Evolutionary conservation across 1,140 invertebrate genomes (phyloP).

Genomic region (Cydia fagiglandana): DNA sequence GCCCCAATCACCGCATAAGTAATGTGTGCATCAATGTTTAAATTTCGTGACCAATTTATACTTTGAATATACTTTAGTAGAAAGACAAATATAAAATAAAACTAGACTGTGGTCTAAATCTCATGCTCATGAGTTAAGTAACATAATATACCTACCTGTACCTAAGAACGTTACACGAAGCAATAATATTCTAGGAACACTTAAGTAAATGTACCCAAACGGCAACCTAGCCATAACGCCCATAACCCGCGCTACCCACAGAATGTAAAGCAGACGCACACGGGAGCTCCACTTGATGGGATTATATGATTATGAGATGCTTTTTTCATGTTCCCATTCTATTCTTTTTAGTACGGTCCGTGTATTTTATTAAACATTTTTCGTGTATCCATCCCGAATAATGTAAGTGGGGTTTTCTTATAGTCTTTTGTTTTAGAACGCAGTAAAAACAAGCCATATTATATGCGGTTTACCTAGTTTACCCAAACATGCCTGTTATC

Average conservation of each 20-base stretch:
- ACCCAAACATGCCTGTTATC: neutral
- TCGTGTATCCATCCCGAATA: constrained; percentile 28
- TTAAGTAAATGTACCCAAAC: constrained; percentile 38
- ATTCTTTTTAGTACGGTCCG: constrained; percentile 52
- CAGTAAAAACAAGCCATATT: constrained; percentile 6
- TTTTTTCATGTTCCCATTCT: constrained; percentile 58
- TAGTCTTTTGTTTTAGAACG: constrained; percentile 25
- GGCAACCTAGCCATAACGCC: constrained; percentile 22
- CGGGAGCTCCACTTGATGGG: constrained; percentile 51
- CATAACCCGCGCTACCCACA: constrained; percentile 22
- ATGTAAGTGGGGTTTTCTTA: constrained; percentile 12
- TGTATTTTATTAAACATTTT: constrained; percentile 48
- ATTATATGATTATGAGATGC: constrained; percentile 57
- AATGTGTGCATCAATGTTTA: too few species aligned
- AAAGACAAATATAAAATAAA: too few species aligned
- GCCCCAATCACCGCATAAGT: too few species aligned
- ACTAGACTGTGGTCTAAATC: neutral
- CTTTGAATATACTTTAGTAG: too few species aligned
- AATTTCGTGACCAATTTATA: too few species aligned
- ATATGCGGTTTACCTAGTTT: neutral
- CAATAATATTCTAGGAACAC: constrained; percentile 28
- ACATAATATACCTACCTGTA: neutral
- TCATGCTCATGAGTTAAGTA: neutral
- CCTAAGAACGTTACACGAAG: neutral
- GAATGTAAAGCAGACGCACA: constrained; percentile 43